Percentiles rank a stretch among this genome's conserved stretches.
Evolutionary conservation across 1,140 invertebrate genomes (phyloP).

Genomic region (Bombus terrestris): DNA sequence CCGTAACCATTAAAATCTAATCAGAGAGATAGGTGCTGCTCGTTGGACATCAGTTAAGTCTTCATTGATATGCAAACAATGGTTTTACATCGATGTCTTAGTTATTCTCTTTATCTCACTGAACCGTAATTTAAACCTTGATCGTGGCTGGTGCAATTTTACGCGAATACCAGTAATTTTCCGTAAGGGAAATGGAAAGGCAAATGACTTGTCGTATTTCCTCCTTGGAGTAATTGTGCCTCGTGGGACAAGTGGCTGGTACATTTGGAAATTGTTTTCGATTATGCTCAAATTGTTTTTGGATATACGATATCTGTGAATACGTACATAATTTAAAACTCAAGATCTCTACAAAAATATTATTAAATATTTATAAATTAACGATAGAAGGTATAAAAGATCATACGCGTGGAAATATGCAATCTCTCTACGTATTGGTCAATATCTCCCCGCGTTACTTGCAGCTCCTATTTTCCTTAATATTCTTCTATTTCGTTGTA

Average conservation of each 20-base stretch:
- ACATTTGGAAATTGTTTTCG: neutral
- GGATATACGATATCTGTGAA: neutral
- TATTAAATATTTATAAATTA: too few relatives aligned
- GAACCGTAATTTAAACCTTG: conserved; percentile 24
- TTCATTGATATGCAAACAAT: conserved; percentile 16
- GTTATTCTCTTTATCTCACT: conserved; percentile 1
- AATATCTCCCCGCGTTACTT: too few relatives aligned
- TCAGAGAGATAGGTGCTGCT: neutral
- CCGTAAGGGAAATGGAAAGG: neutral
- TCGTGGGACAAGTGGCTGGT: neutral
- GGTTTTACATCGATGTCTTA: conserved; percentile 4
- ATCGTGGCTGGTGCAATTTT: neutral
- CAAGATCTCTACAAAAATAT: too few relatives aligned
- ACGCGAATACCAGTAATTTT: neutral
- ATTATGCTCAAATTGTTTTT: neutral
- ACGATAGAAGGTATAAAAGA: neutral
- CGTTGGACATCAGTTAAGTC: neutral
- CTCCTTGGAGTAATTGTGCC: neutral
- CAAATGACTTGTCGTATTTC: neutral
- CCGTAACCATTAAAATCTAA: neutral
- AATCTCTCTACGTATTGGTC: neutral
- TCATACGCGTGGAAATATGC: neutral
- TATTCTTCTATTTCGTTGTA: too few relatives aligned
- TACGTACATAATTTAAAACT: neutral
- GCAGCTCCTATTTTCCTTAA: too few relatives aligned